Percentiles rank a stretch among this genome's conserved stretches.
Evolutionary conservation across 2,797 vertebrate genomes (phyloP).

Genomic region (Megalops cyprinoides): DNA sequence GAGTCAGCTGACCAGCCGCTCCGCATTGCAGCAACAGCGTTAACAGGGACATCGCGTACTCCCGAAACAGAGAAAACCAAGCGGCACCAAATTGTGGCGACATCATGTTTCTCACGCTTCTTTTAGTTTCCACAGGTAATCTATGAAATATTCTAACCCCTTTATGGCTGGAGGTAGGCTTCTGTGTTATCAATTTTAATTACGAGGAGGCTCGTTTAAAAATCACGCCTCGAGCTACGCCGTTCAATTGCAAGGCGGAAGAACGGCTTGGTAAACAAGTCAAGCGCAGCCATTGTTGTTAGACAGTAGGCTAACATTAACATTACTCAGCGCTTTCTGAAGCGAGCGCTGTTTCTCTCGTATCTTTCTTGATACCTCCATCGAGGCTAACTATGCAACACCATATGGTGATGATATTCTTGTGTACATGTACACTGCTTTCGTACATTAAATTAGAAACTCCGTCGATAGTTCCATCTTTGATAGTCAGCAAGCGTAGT

Average conservation of each 20-base stretch:
- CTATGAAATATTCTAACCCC: too few species aligned
- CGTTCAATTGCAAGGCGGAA: background rate
- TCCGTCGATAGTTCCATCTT: too few species aligned
- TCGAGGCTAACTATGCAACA: too few species aligned
- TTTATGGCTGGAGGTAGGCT: too few species aligned
- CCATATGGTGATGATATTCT: too few species aligned
- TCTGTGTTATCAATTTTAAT: too few species aligned
- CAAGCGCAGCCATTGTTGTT: constrained; percentile 9
- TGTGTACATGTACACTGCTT: too few species aligned
- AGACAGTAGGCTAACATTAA: background rate
- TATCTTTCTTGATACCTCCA: background rate
- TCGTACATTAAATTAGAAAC: too few species aligned
- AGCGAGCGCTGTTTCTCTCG: background rate
- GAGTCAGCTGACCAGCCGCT: background rate
- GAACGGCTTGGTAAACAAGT: constrained; percentile 8
- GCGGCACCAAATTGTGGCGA: constrained; percentile 48
- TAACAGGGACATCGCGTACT: too few species aligned
- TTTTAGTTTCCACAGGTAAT: constrained; percentile 75
- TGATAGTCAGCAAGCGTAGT: too few species aligned
- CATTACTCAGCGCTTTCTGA: background rate
- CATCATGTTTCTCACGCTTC: constrained; percentile 70
- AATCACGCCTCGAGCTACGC: too few species aligned
- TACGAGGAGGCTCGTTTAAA: background rate
- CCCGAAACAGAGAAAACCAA: background rate
- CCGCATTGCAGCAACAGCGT: constrained; percentile 58